These are phyloP conservation scores for Urosaurus nigricauda DNA, from an alignment of 2,797 vertebrate genomes.

Conservation along the genomic window DNA sequence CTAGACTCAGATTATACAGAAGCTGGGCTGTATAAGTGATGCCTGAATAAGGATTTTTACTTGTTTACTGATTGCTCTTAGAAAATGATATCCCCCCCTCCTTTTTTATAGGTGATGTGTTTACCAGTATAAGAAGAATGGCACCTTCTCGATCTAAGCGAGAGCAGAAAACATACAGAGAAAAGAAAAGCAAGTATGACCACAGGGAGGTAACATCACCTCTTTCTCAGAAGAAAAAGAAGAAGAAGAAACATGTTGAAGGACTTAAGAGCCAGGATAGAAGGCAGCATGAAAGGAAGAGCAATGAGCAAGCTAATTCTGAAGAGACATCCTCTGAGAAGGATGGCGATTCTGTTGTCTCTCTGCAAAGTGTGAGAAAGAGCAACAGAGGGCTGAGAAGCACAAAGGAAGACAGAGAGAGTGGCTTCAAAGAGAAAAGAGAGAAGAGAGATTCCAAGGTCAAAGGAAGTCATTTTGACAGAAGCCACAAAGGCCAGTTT, in stretches of 20 bases:
- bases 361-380: constrained; percentile 33
- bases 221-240: constrained; percentile 38
- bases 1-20: not conserved
- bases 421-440: constrained; percentile 17
- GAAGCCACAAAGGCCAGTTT: constrained; percentile 33
- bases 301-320: constrained; percentile 23
- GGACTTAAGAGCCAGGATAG: not conserved
- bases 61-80: not conserved
- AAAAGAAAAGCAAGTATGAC: constrained; percentile 43
- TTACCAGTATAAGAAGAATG: constrained; percentile 50
- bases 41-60: not conserved
- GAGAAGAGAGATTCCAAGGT: constrained; percentile 46
- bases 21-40: not conserved
- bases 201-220: constrained; percentile 17
- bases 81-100: not conserved
- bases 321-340: constrained; percentile 39
- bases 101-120: not conserved
- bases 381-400: constrained; percentile 50
- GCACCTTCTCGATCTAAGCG: constrained; percentile 28
- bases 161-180: not conserved
- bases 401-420: constrained; percentile 58
- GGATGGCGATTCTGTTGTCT: not conserved
- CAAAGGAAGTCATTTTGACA: constrained; percentile 57
- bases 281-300: not conserved
- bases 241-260: not conserved